Base-by-base conservation (phyloP, 2,797 vertebrate genomes). In the Apodemus agrarius region DNA sequence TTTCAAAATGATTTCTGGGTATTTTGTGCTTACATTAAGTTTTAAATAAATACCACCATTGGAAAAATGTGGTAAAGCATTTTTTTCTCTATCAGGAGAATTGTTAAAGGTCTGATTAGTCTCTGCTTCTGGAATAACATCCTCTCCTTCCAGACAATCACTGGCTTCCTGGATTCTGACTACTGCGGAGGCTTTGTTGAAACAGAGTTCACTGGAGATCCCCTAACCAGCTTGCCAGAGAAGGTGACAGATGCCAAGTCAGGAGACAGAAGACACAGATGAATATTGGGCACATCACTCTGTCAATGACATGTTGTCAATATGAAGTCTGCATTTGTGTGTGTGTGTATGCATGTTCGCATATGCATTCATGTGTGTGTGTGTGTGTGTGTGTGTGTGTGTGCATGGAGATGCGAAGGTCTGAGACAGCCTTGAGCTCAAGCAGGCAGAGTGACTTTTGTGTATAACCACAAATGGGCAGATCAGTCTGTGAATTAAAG, bases 271-370 rank as follows among this genome's bases (percentile, higher is more conserved):
- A 92, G 90, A 80, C 29, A 85, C 43, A 94, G 75, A 76, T 31
- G 17, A 93, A 52, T 46, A 81, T 78, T 91, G n/a, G 74, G 52
- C 22, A 46, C 3, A 78, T 21, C 4, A 43, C 86, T 34, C 19
- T 24, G 16, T 24, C 40, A 86, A 31, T 43, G 34, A 72, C 80
- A 90, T 40, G 14, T 34, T 29, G 2, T 54, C 92, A 80, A 96
- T 97, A 89, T 97, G 83, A 98, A 97, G 96, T 96, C 96, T 98
- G 95, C 82, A 96, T 75, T 94, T 96, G 52, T 2, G 16, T 46
- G 82, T 85, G 82, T 63, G 24, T 63, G n/a, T 40, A 57, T 59
- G 54, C 7, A 37, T 37, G 80, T 40, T 59, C 34, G 49, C 11
- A 52, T 21, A 52, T 79, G 46, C 16, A 52, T 52, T 31, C 46